These are phyloP conservation scores for Chymomyza costata DNA, from an alignment of 1,140 invertebrate species.

Conservation along the genomic window DNA sequence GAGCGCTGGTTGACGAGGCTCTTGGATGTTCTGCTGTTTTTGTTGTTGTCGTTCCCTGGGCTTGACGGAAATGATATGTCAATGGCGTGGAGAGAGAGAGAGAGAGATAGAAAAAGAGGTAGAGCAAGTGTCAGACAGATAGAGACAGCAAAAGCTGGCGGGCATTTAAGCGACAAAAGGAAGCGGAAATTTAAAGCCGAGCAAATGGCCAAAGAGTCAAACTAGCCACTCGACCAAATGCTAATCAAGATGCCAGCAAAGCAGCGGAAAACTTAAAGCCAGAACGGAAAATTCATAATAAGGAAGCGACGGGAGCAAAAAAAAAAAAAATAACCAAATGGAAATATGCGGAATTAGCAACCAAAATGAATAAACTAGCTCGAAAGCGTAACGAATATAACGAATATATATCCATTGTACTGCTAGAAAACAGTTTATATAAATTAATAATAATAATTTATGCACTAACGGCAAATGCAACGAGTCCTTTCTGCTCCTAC, in stretches of 20 bases:
- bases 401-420: slow-evolving; percentile 53
- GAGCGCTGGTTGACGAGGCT: too few relatives aligned
- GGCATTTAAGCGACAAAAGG: too few relatives aligned
- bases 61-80: too few relatives aligned
- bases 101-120: too few relatives aligned
- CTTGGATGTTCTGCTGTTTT: too few relatives aligned
- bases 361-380: neutral
- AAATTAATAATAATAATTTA: slow-evolving; percentile 72
- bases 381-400: slow-evolving; percentile 15
- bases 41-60: too few relatives aligned
- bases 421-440: slow-evolving; percentile 53
- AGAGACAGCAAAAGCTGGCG: too few relatives aligned
- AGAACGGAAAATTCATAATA: slow-evolving; percentile 18
- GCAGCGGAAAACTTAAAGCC: too few relatives aligned
- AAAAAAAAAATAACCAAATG: slow-evolving; percentile 12
- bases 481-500: too few relatives aligned
- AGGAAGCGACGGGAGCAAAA: slow-evolving; percentile 1
- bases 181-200: slow-evolving; percentile 12
- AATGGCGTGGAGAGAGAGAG: too few relatives aligned
- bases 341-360: slow-evolving; percentile 17
- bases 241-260: slow-evolving; percentile 23
- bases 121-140: too few relatives aligned
- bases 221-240: slow-evolving; percentile 14
- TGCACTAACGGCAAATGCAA: slow-evolving; percentile 56
- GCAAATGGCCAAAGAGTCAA: slow-evolving; percentile 15